phyloP scores from a whole-genome alignment of 2,113 vertebrate genomes.

The Ginglymostoma cirratum region DNA sequence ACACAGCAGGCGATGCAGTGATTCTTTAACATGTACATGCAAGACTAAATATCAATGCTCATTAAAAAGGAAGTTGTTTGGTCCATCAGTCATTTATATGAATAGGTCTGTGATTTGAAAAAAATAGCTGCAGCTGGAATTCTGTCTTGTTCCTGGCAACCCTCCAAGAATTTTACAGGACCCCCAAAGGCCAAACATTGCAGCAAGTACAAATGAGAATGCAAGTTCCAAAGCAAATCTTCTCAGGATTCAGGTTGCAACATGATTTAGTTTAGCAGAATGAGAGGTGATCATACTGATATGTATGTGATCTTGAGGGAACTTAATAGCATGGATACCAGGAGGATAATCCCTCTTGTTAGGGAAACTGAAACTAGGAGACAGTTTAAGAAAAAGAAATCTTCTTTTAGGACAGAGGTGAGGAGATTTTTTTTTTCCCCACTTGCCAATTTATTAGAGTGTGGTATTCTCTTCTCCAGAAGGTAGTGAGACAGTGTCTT shows the following conservation, averaged over 20 bases:
- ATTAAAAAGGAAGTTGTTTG: neutral
- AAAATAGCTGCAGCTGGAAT: neutral
- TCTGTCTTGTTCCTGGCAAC: neutral
- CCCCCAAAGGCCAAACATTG: neutral
- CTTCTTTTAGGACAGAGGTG: too few relatives aligned
- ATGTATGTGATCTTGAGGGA: too few relatives aligned
- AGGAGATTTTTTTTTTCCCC: too few relatives aligned
- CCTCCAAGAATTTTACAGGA: neutral
- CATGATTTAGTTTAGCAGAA: neutral
- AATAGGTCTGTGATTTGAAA: neutral
- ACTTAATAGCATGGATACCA: too few relatives aligned
- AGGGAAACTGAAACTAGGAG: too few relatives aligned
- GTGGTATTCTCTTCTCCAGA: too few relatives aligned
- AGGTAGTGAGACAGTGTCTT: too few relatives aligned
- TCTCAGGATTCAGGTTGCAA: neutral
- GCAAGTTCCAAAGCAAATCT: neutral
- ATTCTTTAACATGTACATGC: neutral
- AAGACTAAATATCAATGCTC: neutral
- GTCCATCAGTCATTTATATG: neutral
- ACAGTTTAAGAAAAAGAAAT: too few relatives aligned
- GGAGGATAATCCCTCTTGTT: too few relatives aligned
- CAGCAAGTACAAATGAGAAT: neutral
- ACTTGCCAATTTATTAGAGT: too few relatives aligned
- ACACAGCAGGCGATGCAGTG: neutral
- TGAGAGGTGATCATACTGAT: too few relatives aligned